These are phyloP conservation scores for Chrysomallon squamiferum DNA, from an alignment of 1,140 invertebrate species.

Conservation along the genomic window DNA sequence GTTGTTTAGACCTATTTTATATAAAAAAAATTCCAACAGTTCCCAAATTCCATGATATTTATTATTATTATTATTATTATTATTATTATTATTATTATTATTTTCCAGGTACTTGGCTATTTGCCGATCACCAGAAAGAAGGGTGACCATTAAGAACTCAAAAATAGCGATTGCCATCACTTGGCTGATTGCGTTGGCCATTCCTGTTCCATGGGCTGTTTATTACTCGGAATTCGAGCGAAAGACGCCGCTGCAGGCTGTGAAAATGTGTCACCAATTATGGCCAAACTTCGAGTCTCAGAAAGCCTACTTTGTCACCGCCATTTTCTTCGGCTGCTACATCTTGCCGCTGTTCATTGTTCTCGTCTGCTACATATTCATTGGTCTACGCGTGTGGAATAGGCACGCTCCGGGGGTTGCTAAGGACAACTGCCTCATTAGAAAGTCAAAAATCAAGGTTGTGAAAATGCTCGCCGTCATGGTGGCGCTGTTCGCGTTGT, in stretches of 20 bases:
- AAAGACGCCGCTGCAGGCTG: slow-evolving; percentile 9
- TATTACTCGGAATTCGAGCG: slow-evolving; percentile 75
- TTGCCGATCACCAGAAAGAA: slow-evolving; percentile 90
- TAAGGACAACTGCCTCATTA: slow-evolving; percentile 46
- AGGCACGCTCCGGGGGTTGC: slow-evolving; percentile 78
- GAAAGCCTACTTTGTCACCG: slow-evolving; percentile 85
- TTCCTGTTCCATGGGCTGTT: slow-evolving; percentile 87
- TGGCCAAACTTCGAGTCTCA: slow-evolving; percentile 69
- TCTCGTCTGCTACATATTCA: slow-evolving; percentile 89
- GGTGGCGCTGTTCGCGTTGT: slow-evolving; percentile 91
- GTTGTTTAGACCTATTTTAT: too few relatives aligned
- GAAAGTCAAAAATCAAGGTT: slow-evolving; percentile 68
- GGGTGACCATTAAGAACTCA: slow-evolving; percentile 86
- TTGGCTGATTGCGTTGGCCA: slow-evolving; percentile 84
- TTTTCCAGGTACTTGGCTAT: slow-evolving; percentile 90
- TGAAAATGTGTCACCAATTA: slow-evolving; percentile 32
- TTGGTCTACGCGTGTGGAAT: slow-evolving; percentile 90
- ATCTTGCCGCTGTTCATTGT: slow-evolving; percentile 91
- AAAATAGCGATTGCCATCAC: slow-evolving; percentile 86
- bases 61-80: too few relatives aligned
- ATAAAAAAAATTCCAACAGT: too few relatives aligned
- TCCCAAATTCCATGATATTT: too few relatives aligned
- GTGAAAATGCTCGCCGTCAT: slow-evolving; percentile 97
- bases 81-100: too few relatives aligned
- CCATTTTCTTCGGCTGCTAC: slow-evolving; percentile 89